phyloP scores from a whole-genome alignment of 23 tunicate genomes.

The Botrylloides violaceus region DNA sequence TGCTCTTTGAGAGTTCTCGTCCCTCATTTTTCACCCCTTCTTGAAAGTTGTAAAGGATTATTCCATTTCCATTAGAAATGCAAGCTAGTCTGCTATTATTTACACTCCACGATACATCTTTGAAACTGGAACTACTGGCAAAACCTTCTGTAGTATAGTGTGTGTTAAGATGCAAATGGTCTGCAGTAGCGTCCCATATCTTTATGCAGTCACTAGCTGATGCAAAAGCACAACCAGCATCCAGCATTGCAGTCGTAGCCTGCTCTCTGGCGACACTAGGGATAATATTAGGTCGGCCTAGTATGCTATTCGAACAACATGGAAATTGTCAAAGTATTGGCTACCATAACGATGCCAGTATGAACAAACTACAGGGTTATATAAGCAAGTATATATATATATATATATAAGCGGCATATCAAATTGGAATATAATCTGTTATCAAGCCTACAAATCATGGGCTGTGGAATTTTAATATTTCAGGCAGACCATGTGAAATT shows the following conservation, averaged over 20 bases:
- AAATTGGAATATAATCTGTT: too few species aligned
- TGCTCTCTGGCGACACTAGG: neutral
- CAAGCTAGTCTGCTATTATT: slow-evolving; percentile 45
- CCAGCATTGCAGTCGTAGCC: slow-evolving; percentile 15
- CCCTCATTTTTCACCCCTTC: neutral
- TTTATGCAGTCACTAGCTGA: slow-evolving; percentile 74
- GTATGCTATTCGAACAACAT: too few species aligned
- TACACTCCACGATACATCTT: slow-evolving; percentile 73
- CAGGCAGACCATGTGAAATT: too few species aligned
- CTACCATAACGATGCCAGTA: too few species aligned
- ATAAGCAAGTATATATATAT: too few species aligned
- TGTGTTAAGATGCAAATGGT: neutral
- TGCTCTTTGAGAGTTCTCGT: slow-evolving; percentile 36
- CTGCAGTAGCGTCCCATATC: slow-evolving; percentile 58
- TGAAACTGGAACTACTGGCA: slow-evolving; percentile 27
- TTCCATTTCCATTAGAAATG: neutral
- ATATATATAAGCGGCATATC: too few species aligned
- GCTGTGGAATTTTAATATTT: too few species aligned
- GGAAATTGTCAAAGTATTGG: too few species aligned
- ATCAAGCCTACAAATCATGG: too few species aligned
- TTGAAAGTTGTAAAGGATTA: neutral
- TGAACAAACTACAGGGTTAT: too few species aligned
- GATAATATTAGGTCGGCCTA: too few species aligned
- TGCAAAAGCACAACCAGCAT: slow-evolving; percentile 38
- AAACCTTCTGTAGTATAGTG: slow-evolving; percentile 42